Evolutionary conservation across 2,113 vertebrate species (phyloP).

Genomic region (Chiloscyllium plagiosum): DNA sequence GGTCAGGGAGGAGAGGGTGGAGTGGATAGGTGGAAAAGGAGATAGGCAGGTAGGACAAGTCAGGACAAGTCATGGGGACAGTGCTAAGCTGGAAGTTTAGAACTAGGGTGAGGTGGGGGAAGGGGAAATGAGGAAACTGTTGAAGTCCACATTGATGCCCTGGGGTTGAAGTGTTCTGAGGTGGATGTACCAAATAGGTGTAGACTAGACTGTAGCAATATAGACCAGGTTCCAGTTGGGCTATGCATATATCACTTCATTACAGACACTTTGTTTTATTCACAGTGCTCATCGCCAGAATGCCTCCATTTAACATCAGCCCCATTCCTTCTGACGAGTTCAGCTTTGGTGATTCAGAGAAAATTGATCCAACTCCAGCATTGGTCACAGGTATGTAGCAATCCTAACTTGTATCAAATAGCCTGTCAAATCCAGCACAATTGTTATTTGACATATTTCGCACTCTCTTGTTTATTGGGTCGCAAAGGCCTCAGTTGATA

Average conservation of each 20-base stretch:
- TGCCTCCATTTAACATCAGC: background rate
- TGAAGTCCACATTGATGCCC: no score
- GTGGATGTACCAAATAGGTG: background rate
- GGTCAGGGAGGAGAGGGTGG: no score
- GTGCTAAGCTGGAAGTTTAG: no score
- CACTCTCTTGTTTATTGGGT: background rate
- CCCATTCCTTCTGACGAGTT: background rate
- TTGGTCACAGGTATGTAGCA: background rate
- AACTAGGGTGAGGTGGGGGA: no score
- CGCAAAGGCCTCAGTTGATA: background rate
- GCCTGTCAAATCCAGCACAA: background rate
- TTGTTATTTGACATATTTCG: background rate
- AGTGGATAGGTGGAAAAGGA: no score
- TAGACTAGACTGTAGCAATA: no score
- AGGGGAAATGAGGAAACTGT: no score
- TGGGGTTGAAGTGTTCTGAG: no score
- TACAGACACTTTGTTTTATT: background rate
- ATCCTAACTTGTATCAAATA: background rate
- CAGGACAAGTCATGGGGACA: no score
- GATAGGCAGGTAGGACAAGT: no score
- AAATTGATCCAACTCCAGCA: background rate
- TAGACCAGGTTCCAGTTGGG: background rate
- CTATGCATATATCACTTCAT: no score
- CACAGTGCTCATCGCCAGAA: background rate
- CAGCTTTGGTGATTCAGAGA: background rate